Conservation (phyloP, 35 echinoderm and acorn worm species). For the Apostichopus japonicus region DNA sequence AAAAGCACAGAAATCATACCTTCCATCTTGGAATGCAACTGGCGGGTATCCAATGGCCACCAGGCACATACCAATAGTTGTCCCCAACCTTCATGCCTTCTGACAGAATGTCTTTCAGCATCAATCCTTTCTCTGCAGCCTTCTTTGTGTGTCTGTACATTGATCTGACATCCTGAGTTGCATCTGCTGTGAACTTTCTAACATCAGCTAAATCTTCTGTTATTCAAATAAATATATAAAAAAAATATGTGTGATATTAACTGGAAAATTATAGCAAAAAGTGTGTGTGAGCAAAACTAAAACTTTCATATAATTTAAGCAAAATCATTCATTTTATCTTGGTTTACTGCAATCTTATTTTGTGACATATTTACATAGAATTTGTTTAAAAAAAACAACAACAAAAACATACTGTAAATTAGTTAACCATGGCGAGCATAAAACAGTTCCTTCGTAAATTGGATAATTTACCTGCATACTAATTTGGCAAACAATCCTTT, state of each 20-base stretch:
- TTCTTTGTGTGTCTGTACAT: conserved; percentile 25
- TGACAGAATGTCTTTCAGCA: conserved; percentile 16
- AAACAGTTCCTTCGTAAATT: no score
- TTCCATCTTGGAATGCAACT: conserved; percentile 91
- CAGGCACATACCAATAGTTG: conserved; percentile 85
- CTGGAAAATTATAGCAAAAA: neutral
- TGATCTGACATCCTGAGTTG: conserved; percentile 7
- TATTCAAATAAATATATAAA: neutral
- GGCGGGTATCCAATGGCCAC: conserved; percentile 88
- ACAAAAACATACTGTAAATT: no score
- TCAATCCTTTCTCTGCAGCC: neutral
- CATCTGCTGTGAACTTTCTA: conserved; percentile 41
- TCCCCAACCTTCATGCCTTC: conserved; percentile 45
- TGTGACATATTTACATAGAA: no score
- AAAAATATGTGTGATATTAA: neutral
- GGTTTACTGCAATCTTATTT: no score
- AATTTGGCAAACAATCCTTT: no score
- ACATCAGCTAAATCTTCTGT: conserved; percentile 45
- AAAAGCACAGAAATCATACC: conserved; percentile 33
- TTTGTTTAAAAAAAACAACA: no score
- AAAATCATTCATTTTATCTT: no score
- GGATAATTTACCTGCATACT: no score
- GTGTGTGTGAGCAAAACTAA: neutral
- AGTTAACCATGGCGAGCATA: no score
- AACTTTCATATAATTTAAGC: no score